Percentiles rank a stretch among this genome's conserved stretches.
These are phyloP conservation scores for Andrena haemorrhoa DNA, from an alignment of 2,888 invertebrate species.

Conservation along the genomic window DNA sequence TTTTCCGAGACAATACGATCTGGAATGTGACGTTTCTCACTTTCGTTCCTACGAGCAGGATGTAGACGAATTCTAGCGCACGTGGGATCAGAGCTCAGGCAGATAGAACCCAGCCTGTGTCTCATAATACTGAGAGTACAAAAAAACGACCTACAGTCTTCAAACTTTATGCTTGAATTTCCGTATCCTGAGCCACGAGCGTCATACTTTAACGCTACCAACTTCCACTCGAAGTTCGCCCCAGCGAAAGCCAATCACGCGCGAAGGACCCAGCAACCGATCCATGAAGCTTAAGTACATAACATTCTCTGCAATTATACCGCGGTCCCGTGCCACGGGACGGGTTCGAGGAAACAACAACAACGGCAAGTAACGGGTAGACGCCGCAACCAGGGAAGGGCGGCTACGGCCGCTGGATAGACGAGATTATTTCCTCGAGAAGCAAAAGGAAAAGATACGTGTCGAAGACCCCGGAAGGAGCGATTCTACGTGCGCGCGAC, in stretches of 20 bases:
- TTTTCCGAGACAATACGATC: not conserved
- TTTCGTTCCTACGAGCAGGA: too few species aligned
- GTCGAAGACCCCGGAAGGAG: constrained; percentile 63
- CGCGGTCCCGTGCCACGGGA: not conserved
- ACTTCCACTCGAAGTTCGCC: not conserved
- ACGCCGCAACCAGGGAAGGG: not conserved
- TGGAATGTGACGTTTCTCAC: too few species aligned
- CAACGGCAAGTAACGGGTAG: not conserved
- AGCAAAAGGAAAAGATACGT: constrained; percentile 52
- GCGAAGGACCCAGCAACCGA: constrained; percentile 16
- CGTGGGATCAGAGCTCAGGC: too few species aligned
- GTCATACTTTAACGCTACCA: not conserved
- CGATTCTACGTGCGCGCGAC: constrained; percentile 60
- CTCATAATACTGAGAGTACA: too few species aligned
- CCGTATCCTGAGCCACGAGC: not conserved
- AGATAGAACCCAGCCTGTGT: too few species aligned
- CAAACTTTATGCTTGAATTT: too few species aligned
- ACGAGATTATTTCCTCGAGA: constrained; percentile 59
- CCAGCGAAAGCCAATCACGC: not conserved
- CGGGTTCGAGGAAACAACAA: not conserved
- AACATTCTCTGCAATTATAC: constrained; percentile 30
- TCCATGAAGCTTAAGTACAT: not conserved
- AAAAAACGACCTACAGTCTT: too few species aligned
- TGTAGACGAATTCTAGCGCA: too few species aligned
- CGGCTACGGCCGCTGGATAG: constrained; percentile 7